These are phyloP conservation scores for Spodoptera frugiperda DNA, from an alignment of 1,140 invertebrate species.

Conservation along the genomic window DNA sequence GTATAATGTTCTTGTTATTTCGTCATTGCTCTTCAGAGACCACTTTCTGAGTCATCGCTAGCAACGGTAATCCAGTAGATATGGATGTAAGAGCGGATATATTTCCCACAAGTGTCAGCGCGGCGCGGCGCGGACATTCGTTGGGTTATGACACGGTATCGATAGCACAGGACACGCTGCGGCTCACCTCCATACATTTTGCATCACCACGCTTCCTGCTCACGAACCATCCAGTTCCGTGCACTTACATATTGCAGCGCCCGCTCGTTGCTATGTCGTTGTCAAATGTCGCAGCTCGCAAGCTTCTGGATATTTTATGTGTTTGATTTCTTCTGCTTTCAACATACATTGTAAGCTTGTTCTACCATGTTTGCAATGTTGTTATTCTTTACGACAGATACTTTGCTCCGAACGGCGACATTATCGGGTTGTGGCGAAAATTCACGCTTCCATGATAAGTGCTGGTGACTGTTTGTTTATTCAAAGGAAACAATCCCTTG, in stretches of 20 bases:
- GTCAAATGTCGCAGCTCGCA: no score
- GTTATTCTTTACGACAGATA: not conserved
- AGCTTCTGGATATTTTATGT: no score
- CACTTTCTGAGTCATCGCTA: not conserved
- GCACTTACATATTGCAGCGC: slow-evolving; percentile 13
- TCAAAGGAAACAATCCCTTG: not conserved
- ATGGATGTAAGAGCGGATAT: not conserved
- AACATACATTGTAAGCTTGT: not conserved
- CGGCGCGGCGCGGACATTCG: slow-evolving; percentile 7
- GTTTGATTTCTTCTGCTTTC: not conserved
- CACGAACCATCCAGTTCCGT: not conserved
- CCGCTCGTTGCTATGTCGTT: not conserved
- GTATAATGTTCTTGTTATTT: no score
- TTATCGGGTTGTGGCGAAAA: not conserved
- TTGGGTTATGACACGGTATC: slow-evolving; percentile 27
- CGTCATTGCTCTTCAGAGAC: no score
- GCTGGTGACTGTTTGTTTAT: no score
- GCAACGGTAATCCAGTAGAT: not conserved
- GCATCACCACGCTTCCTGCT: slow-evolving; percentile 24
- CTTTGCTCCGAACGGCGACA: not conserved
- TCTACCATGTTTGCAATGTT: not conserved
- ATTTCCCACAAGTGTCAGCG: slow-evolving; percentile 8
- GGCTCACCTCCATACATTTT: slow-evolving; percentile 32
- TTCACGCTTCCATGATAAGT: slow-evolving; percentile 10
- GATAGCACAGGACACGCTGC: not conserved